These are phyloP conservation scores for Axinella damicornis DNA, from an alignment of 37 sponge, comb jelly and placozoan species.

Conservation along the genomic window DNA sequence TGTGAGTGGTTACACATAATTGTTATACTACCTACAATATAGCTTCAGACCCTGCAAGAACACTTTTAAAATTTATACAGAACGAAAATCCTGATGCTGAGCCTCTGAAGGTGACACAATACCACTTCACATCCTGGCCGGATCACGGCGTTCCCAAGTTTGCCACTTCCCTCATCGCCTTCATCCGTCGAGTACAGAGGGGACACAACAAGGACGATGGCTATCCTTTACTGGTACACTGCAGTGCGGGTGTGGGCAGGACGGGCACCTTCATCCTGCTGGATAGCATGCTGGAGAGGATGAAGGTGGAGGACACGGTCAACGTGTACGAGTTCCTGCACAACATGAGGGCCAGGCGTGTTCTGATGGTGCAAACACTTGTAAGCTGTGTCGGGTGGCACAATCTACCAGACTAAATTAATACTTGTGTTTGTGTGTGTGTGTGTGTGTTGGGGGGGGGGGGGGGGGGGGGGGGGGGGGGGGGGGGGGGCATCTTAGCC, in stretches of 20 bases:
- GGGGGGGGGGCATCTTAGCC: no score
- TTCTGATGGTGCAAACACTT: conserved; percentile 83
- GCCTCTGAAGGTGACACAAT: conserved; percentile 62
- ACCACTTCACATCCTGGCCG: conserved; percentile 69
- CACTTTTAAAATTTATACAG: no score
- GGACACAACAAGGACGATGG: conserved; percentile 53
- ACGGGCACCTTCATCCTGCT: conserved; percentile 85
- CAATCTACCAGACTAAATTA: no score
- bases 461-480: no score
- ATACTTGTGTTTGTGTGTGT: no score
- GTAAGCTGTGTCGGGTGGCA: no score
- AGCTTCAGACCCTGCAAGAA: no score
- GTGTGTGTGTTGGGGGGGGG: no score
- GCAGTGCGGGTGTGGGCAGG: conserved; percentile 90
- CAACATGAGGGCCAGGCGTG: conserved; percentile 64
- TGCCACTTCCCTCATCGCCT: conserved; percentile 81
- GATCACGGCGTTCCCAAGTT: conserved; percentile 92
- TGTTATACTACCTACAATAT: no score
- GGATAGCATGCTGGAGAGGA: conserved; percentile 80
- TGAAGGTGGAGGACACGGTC: conserved; percentile 43
- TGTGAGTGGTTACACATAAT: conserved; percentile 32
- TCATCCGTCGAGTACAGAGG: conserved; percentile 71
- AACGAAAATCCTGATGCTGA: conserved; percentile 7
- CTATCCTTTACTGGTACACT: conserved; percentile 79
- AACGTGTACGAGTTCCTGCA: conserved; percentile 70